Conservation (phyloP, 2,797 vertebrate genomes). For the Meda fulgida region DNA sequence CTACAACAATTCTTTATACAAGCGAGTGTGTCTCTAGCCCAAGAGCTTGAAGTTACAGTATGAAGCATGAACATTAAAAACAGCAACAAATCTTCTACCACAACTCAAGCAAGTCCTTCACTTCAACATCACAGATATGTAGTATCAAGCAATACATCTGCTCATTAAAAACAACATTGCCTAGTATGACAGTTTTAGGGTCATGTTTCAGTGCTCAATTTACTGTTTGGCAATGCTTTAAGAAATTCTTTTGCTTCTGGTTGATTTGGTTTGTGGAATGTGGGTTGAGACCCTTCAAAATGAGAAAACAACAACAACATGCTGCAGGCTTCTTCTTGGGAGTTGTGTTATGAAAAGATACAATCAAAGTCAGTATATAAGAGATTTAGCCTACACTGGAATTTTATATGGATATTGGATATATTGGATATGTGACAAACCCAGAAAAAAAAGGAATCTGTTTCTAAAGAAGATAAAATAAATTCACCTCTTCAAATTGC, state of each 20-base stretch:
- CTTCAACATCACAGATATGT: background rate
- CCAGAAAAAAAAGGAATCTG: background rate
- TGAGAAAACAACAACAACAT: slow-evolving; percentile 31
- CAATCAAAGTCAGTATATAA: background rate
- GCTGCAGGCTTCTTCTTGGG: slow-evolving; percentile 32
- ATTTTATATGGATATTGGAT: background rate
- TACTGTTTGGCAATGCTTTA: slow-evolving; percentile 26
- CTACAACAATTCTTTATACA: slow-evolving; percentile 39
- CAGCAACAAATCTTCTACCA: background rate
- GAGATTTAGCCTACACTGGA: background rate
- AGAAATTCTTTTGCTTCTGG: slow-evolving; percentile 46
- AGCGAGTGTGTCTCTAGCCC: background rate
- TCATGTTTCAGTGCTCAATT: slow-evolving; percentile 9
- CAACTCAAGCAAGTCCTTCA: background rate
- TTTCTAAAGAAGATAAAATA: background rate
- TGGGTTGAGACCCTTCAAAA: slow-evolving; percentile 44
- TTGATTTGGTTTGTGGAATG: slow-evolving; percentile 54
- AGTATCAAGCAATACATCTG: background rate
- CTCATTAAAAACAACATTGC: background rate
- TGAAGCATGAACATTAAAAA: slow-evolving; percentile 11
- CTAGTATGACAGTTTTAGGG: slow-evolving; percentile 5
- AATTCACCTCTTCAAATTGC: background rate
- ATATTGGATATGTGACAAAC: background rate
- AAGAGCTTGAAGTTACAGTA: slow-evolving; percentile 6
- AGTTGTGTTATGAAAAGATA: slow-evolving; percentile 36